Evolutionary conservation across 2,113 vertebrate species (phyloP).

Genomic region (Scophthalmus maximus): DNA sequence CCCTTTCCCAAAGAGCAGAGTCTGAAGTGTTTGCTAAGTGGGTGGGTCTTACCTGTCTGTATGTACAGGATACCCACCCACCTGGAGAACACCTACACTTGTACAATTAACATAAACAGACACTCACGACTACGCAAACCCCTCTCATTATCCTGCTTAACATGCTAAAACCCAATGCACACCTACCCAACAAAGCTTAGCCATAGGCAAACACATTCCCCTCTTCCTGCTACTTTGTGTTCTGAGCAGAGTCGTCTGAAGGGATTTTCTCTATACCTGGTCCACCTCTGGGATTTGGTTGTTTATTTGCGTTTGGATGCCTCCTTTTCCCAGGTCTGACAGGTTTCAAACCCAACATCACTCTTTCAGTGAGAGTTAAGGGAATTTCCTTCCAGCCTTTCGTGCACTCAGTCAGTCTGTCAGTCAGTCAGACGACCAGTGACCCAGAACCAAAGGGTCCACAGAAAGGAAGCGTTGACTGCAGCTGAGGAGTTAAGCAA

Average conservation of each 20-base stretch:
- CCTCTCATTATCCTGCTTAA: constrained; percentile 58
- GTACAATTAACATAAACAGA: constrained; percentile 61
- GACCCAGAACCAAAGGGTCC: constrained; percentile 65
- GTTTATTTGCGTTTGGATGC: constrained; percentile 65
- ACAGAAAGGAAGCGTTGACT: constrained; percentile 61
- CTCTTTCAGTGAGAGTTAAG: constrained; percentile 34
- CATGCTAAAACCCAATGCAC: constrained; percentile 63
- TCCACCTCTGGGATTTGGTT: constrained; percentile 36
- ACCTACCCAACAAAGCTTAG: constrained; percentile 57
- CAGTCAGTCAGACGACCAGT: constrained; percentile 60
- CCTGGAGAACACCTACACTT: constrained; percentile 48
- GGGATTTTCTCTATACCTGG: constrained; percentile 61
- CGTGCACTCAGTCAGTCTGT: constrained; percentile 27
- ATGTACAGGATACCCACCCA: constrained; percentile 50
- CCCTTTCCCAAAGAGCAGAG: constrained; percentile 62
- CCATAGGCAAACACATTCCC: constrained; percentile 61
- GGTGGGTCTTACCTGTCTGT: constrained; percentile 68
- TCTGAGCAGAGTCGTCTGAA: constrained; percentile 53
- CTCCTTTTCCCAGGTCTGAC: constrained; percentile 42
- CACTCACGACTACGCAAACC: constrained; percentile 48
- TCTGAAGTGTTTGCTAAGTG: constrained; percentile 73
- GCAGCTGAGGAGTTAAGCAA: constrained; percentile 32
- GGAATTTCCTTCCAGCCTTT: constrained; percentile 40
- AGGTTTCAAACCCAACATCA: constrained; percentile 33
- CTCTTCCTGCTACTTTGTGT: constrained; percentile 59